phyloP scores from a whole-genome alignment of 2,797 vertebrate species.

The Pipistrellus kuhlii region DNA sequence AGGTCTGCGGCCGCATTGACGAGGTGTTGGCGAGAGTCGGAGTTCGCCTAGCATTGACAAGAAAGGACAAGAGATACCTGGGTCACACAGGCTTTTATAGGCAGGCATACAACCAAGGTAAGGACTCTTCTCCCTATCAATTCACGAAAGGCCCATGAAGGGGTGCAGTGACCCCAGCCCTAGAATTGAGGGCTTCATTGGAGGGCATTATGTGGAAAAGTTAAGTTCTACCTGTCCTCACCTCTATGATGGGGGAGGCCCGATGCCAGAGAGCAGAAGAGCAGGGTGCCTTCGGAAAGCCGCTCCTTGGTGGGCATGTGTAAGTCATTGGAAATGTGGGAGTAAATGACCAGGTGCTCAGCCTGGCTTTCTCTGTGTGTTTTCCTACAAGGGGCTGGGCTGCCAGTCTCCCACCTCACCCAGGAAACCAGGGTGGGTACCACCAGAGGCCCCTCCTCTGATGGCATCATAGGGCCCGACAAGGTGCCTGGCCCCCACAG shows the following conservation, averaged over 20 bases:
- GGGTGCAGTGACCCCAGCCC: too few species aligned
- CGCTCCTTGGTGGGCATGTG: not conserved
- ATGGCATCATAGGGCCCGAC: not conserved
- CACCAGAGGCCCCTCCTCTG: not conserved
- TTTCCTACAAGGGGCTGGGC: not conserved
- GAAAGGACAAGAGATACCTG: not conserved
- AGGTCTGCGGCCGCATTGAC: not conserved
- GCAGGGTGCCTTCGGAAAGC: not conserved
- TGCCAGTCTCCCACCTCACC: not conserved
- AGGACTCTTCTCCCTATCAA: not conserved
- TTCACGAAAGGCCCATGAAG: not conserved
- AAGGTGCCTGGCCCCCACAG: not conserved
- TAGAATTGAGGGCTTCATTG: not conserved
- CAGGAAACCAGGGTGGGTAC: not conserved
- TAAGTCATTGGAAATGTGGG: not conserved
- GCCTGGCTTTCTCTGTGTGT: not conserved
- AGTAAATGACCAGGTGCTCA: not conserved
- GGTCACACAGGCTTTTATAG: not conserved
- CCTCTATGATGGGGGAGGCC: not conserved
- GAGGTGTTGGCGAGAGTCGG: too few species aligned
- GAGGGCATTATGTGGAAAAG: not conserved
- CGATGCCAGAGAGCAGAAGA: not conserved
- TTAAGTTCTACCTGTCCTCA: not conserved
- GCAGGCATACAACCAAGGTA: not conserved
- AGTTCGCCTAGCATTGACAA: not conserved